These are phyloP conservation scores for Drosophila prostipennis DNA, from an alignment of 2,888 invertebrate genomes.

Conservation along the genomic window DNA sequence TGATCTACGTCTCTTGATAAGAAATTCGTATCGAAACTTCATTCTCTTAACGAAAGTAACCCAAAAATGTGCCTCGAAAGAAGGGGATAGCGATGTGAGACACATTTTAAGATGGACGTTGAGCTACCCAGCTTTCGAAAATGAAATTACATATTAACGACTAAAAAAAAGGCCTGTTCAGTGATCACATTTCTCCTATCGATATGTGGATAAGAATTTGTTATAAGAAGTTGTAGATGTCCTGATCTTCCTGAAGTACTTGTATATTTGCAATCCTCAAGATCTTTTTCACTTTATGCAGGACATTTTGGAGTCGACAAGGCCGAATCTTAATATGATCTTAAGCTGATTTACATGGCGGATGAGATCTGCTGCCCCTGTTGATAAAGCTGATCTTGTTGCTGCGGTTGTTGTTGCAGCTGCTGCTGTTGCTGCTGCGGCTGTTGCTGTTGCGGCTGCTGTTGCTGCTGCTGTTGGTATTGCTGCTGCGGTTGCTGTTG, in stretches of 20 bases:
- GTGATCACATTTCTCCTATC: background rate
- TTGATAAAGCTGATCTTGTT: slow-evolving; percentile 42
- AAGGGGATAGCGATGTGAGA: background rate
- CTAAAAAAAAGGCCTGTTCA: background rate
- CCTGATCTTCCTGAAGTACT: too few relatives aligned
- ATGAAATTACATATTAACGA: background rate
- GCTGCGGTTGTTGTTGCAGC: slow-evolving; percentile 26
- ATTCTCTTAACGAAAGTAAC: background rate
- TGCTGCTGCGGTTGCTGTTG: slow-evolving; percentile 29
- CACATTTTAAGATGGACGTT: background rate
- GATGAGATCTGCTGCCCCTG: slow-evolving; percentile 70
- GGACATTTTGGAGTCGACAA: slow-evolving; percentile 20
- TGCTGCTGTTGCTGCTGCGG: slow-evolving; percentile 31
- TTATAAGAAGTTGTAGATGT: background rate
- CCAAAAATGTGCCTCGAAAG: background rate
- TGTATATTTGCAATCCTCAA: too few relatives aligned
- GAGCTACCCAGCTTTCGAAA: background rate
- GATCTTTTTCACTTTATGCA: slow-evolving; percentile 4
- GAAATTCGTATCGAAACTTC: background rate
- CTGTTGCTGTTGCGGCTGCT: slow-evolving; percentile 23
- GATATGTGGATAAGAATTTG: background rate
- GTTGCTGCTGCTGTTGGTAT: slow-evolving; percentile 28
- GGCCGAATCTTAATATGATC: slow-evolving; percentile 11
- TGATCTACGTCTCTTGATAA: background rate
- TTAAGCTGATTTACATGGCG: slow-evolving; percentile 63